Percentiles rank a stretch among this genome's conserved stretches.
Conservation (phyloP, 2,888 invertebrate species). For the Eupsilia transversa region DNA sequence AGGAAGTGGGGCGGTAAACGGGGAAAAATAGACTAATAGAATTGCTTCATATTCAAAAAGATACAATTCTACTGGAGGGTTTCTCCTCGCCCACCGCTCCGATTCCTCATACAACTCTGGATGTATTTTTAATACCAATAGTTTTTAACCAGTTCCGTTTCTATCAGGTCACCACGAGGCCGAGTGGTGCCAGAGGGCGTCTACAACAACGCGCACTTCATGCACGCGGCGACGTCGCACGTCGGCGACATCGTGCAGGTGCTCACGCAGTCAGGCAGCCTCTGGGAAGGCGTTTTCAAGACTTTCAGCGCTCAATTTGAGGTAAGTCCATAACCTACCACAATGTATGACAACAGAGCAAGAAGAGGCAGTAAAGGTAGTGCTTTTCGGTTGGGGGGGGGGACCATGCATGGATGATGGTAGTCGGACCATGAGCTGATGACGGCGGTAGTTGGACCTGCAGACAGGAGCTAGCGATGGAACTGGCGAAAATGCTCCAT, state of each 20-base stretch:
- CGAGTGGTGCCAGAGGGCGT: conserved; percentile 95
- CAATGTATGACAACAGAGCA: neutral
- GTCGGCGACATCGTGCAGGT: conserved; percentile 96
- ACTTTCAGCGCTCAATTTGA: conserved; percentile 97
- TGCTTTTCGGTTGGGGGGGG: neutral
- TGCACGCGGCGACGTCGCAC: conserved; percentile 96
- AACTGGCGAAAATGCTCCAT: neutral
- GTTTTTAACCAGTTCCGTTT: neutral
- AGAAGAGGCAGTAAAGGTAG: neutral
- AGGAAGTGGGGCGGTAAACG: neutral
- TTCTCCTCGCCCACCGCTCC: neutral
- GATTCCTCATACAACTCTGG: neutral
- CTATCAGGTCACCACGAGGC: conserved; percentile 92
- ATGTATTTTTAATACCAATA: neutral
- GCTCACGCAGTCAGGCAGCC: conserved; percentile 95
- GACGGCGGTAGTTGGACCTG: too few relatives aligned
- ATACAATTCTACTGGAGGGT: neutral
- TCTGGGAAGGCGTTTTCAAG: conserved; percentile 97
- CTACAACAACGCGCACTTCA: conserved; percentile 96
- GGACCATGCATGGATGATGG: neutral
- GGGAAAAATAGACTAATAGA: neutral
- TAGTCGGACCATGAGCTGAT: neutral
- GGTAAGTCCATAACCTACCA: conserved; percentile 81
- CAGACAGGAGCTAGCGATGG: too few relatives aligned
- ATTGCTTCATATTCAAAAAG: neutral